Percentiles rank a stretch among this genome's conserved stretches.
Evolutionary conservation across 1,140 invertebrate species (phyloP).

Genomic region (Hirudo medicinalis): DNA sequence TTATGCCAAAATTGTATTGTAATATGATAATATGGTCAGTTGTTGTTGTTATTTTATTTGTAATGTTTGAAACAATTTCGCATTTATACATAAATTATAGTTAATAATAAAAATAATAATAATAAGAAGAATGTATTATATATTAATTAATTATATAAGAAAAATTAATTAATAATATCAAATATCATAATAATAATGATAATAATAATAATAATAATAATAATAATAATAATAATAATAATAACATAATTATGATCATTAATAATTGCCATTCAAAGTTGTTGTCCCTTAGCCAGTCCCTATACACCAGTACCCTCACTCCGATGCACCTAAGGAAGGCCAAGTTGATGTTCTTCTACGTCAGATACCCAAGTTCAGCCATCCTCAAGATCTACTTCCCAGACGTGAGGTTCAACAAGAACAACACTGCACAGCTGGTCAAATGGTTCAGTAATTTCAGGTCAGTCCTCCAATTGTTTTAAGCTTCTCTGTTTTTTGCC

Average conservation of each 20-base stretch:
- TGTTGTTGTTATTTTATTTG: no score
- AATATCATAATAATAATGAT: background rate
- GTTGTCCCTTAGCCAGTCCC: background rate
- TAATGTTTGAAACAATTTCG: no score
- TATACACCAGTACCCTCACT: slow-evolving; percentile 54
- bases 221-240: background rate
- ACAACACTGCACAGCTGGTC: slow-evolving; percentile 99
- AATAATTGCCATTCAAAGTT: background rate
- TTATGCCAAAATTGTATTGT: no score
- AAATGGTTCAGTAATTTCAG: slow-evolving; percentile 99
- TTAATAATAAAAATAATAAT: no score
- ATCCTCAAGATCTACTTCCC: slow-evolving; percentile 99
- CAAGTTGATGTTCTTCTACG: slow-evolving; percentile 99
- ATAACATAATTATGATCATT: background rate
- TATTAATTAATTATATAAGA: no score
- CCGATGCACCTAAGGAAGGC: slow-evolving; percentile 99
- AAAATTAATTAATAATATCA: no score
- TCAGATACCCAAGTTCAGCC: slow-evolving; percentile 79
- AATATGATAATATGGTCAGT: no score
- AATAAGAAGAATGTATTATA: no score
- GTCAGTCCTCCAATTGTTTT: background rate
- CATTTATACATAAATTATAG: no score
- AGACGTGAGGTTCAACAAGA: slow-evolving; percentile 99
- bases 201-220: background rate
- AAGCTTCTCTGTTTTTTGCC: no score